These are phyloP conservation scores for Agrochola macilenta DNA, from an alignment of 2,888 invertebrate species.

Conservation along the genomic window DNA sequence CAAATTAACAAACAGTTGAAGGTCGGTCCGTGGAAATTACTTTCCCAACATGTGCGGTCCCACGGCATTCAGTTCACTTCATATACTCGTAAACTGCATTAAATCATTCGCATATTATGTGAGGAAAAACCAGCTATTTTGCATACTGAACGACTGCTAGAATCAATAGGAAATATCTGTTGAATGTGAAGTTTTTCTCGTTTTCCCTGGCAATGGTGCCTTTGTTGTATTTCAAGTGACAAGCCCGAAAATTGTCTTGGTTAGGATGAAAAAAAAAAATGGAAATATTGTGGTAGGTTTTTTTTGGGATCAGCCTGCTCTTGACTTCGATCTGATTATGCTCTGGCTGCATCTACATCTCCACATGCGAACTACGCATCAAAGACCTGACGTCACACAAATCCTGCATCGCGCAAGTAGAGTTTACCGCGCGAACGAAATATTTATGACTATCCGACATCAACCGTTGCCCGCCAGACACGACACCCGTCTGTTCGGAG, in stretches of 20 bases:
- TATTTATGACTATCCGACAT: too few species aligned
- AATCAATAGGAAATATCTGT: constrained; percentile 42
- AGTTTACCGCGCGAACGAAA: too few species aligned
- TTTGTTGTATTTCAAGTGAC: constrained; percentile 16
- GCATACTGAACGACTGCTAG: constrained; percentile 50
- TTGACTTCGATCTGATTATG: neutral
- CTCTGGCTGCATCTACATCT: too few species aligned
- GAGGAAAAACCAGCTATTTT: constrained; percentile 48
- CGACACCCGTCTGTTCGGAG: too few species aligned
- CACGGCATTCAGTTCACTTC: constrained; percentile 41
- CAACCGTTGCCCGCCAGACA: too few species aligned
- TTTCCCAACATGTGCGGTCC: constrained; percentile 39
- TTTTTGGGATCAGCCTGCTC: neutral
- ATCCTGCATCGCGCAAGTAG: too few species aligned
- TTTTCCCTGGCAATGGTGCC: constrained; percentile 1
- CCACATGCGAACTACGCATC: too few species aligned
- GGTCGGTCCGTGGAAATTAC: constrained; percentile 17
- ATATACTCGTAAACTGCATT: constrained; percentile 28
- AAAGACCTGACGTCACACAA: too few species aligned
- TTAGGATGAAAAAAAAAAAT: neutral
- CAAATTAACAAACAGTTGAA: constrained; percentile 21
- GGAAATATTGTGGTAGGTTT: neutral
- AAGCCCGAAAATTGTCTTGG: neutral
- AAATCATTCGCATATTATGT: constrained; percentile 32
- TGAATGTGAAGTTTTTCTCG: constrained; percentile 25